phyloP scores from a whole-genome alignment of 2,888 invertebrate species.

The Mimachlamys varia region DNA sequence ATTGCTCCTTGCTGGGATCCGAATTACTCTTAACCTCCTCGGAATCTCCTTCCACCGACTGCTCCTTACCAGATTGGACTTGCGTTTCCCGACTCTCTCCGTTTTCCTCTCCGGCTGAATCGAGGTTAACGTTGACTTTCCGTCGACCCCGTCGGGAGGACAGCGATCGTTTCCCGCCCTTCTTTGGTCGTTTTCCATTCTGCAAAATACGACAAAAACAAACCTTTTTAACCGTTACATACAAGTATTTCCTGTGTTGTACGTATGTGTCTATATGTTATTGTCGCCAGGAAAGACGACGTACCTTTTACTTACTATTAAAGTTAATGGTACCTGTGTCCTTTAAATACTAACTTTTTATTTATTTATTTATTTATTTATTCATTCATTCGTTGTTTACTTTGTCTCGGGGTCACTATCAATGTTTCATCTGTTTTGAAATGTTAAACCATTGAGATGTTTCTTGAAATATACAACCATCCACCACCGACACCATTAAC shows the following conservation, averaged over 20 bases:
- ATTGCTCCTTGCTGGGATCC: not conserved
- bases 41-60: not conserved
- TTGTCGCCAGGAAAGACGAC: too few relatives aligned
- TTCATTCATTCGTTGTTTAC: not conserved
- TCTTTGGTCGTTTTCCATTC: constrained; percentile 15
- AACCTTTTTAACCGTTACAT: not conserved
- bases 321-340: too few relatives aligned
- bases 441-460: too few relatives aligned
- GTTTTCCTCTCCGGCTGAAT: constrained; percentile 21
- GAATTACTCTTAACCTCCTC: not conserved
- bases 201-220: not conserved
- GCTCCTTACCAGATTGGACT: not conserved
- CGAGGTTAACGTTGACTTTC: not conserved
- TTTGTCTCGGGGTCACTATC: not conserved
- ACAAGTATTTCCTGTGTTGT: not conserved
- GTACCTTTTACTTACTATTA: too few relatives aligned
- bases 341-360: too few relatives aligned
- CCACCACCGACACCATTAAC: too few relatives aligned
- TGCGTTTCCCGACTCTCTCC: not conserved
- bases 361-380: too few relatives aligned
- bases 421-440: too few relatives aligned
- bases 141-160: not conserved
- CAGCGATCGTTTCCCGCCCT: not conserved
- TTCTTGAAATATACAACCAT: too few relatives aligned
- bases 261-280: not conserved